These are phyloP conservation scores for Agonum fuliginosum DNA, from an alignment of 2,888 invertebrate species.

Conservation along the genomic window DNA sequence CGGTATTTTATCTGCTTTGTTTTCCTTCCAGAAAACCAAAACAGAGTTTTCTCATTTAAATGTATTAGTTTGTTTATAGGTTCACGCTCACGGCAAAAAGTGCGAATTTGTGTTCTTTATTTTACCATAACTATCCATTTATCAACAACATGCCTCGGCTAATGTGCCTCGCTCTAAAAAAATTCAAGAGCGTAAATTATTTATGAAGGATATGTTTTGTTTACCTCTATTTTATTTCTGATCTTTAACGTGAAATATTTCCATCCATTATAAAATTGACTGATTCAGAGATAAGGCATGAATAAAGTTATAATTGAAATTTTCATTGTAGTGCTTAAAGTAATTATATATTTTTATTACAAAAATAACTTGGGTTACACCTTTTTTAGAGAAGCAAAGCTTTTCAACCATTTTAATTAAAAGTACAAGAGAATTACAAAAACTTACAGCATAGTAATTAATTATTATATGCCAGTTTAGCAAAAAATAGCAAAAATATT, in stretches of 20 bases:
- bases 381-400: slow-evolving; percentile 1
- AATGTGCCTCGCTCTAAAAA: neutral
- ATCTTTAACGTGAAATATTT: too few species aligned
- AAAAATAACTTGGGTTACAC: slow-evolving; percentile 17
- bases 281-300: neutral
- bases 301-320: slow-evolving; percentile 21
- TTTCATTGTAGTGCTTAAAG: slow-evolving; percentile 12
- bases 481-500: neutral
- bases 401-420: slow-evolving; percentile 25
- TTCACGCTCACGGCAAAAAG: slow-evolving; percentile 28
- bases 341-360: slow-evolving; percentile 34
- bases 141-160: slow-evolving; percentile 7
- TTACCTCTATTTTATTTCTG: neutral
- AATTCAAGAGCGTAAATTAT: slow-evolving; percentile 6
- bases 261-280: neutral
- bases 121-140: slow-evolving; percentile 51
- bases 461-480: slow-evolving; percentile 18
- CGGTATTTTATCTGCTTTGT: slow-evolving; percentile 38
- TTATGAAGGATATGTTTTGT: neutral
- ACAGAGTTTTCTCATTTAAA: slow-evolving; percentile 57
- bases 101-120: slow-evolving; percentile 53
- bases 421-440: slow-evolving; percentile 10
- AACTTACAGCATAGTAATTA: slow-evolving; percentile 22
- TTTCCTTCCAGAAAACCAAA: slow-evolving; percentile 23
- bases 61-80: slow-evolving; percentile 57